Evolutionary conservation across 2,888 invertebrate genomes (phyloP).

Genomic region (Lypha dubia): DNA sequence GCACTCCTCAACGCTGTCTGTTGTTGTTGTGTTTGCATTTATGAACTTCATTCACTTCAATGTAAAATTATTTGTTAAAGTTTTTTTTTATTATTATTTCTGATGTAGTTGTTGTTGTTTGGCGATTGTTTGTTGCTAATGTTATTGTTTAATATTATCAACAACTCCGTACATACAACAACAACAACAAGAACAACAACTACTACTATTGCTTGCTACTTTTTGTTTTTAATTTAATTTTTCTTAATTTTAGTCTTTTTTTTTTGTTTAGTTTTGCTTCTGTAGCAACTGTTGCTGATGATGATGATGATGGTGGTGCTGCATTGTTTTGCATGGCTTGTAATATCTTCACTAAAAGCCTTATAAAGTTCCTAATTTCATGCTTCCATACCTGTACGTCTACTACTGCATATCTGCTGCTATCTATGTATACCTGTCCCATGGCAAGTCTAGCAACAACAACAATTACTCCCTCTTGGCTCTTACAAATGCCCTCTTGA

Average conservation of each 20-base stretch:
- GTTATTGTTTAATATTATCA: constrained; percentile 65
- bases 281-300: constrained; percentile 4
- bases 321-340: constrained; percentile 71
- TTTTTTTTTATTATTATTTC: constrained; percentile 18
- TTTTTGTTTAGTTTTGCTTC: background rate
- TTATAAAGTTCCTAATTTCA: constrained; percentile 70
- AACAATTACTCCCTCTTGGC: constrained; percentile 54
- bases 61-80: constrained; percentile 62
- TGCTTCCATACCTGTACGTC: constrained; percentile 67
- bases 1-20: background rate
- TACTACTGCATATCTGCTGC: constrained; percentile 14
- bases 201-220: no score
- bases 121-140: constrained; percentile 50
- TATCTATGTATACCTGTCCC: constrained; percentile 22
- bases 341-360: constrained; percentile 74
- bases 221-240: background rate
- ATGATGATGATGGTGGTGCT: constrained; percentile 24
- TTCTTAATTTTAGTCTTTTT: no score
- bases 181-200: no score
- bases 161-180: constrained; percentile 22
- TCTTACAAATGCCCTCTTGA: constrained; percentile 57
- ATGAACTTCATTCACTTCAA: constrained; percentile 59
- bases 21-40: constrained; percentile 66
- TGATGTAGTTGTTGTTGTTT: constrained; percentile 44
- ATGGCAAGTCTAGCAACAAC: constrained; percentile 43